Base-by-base conservation (phyloP, 2,888 invertebrate species). In the Synanthedon formicaeformis region DNA sequence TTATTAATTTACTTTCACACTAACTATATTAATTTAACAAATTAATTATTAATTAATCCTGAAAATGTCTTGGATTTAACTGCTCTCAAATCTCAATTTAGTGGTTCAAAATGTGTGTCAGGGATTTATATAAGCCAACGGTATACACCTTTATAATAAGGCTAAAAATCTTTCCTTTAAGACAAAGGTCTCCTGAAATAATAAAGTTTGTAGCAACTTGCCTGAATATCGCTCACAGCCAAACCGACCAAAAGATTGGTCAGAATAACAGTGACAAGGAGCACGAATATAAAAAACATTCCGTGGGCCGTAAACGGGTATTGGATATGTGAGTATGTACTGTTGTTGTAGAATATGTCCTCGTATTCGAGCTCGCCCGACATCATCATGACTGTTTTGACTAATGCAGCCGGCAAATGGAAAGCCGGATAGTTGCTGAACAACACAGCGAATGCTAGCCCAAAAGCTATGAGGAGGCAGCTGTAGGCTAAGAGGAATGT, bases 361-460 rank as follows among this genome's bases (percentile, higher is more conserved):
- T 95, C 95, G 60, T 93, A 94, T 71, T 95, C 95, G 51, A 95
- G 72, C 73, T 96, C 95, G 0, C 95, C 95, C 0, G 94, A 93
- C 95, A 96, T 94, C 95, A 96, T 95, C 64, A 95, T 93, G 12
- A 95, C 90, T 0, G 94, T 93, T 78, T 95, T 95, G 1, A 95
- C 79, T 0, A 95, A 67, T 0, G 91, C 89, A 52, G 90, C 88
- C 0, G 90, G 83, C 2, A 94, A 88, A 60, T 91, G 90, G 69
- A 94, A 94, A 0, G 94, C 90, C 34, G 91, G 89, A 67, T 94
- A 93, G 64, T 93, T 92, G 50, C 92, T 91, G 68, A 95, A 94
- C 4, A 96, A 78, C 2, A 96, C 93, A n/a, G 92, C 92, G 62
- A 96, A 95, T 55, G 93, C 93, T 16, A 96, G 75, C 0, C 93